Evolutionary conservation across 2,888 invertebrate genomes (phyloP), one percentile per base, ranked within the genome.

Genomic region (Anticlea derivata): DNA sequence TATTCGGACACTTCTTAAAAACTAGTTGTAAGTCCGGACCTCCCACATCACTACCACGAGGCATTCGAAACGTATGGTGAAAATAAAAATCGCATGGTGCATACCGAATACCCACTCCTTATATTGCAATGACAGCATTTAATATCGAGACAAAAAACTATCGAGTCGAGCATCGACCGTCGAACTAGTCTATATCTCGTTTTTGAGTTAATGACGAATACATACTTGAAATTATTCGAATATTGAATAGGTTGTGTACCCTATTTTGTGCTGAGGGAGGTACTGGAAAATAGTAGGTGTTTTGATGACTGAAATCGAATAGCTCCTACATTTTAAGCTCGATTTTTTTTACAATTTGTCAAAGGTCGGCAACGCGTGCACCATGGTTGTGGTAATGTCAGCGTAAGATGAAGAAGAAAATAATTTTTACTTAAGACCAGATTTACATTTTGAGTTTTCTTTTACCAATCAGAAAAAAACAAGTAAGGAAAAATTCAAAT

Each of bases 41-140:
- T 5, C 12, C 11, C 23, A 34, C 51, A 43, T 12, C 46, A 31
- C 46, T 47, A 43, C 7, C 63, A 67, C 70, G 73, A 70, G 77
- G 73, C 72, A 80, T 80, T 78, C 78, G 68, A 72, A 68, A 69
- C 68, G 75, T 73, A 82, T 79, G 75, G 70, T 75, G 77, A 72
- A 80, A 83, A 84, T 78, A 83, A 83, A 83, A 84, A 83, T 84
- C 81, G 76, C 84, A 80, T 79, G 77, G 68, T 65, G 50, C 41
- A 43, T 48, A 75, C 71, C 76, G 71, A 86, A 88, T 88, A 80
- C 83, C 78, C 72, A 60, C 58, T 59, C 84, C 83, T 78, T 87
- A 85, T 86, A 87, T 78, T 83, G 84, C 80, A 75, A 72, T 68
- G 78, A 78, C 84, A 75, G 75, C 80, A 79, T 86, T 83, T 77